Percentiles rank a stretch among this genome's conserved stretches.
Evolutionary conservation across 2,888 invertebrate genomes (phyloP).

Genomic region (Agrotis clavis): DNA sequence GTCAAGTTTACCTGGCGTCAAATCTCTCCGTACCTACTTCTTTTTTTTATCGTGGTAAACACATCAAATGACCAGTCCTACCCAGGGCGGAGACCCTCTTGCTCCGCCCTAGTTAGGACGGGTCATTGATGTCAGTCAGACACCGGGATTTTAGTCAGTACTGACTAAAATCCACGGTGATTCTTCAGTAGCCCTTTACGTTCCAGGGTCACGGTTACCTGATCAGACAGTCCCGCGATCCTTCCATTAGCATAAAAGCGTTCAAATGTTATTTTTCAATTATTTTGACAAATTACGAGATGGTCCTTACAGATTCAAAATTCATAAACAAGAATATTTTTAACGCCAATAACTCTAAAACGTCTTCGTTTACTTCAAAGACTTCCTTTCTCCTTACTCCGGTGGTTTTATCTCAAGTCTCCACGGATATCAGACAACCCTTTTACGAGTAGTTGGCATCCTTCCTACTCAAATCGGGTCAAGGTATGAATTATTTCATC

Average conservation of each 20-base stretch:
- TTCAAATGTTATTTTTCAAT: background rate
- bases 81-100: too few relatives aligned
- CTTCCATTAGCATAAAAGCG: background rate
- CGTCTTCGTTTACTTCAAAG: conserved; percentile 13
- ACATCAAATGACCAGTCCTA: too few relatives aligned
- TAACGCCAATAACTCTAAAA: background rate
- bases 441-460: conserved; percentile 36
- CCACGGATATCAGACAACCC: conserved; percentile 42
- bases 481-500: too few relatives aligned
- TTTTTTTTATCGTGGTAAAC: too few relatives aligned
- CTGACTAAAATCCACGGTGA: too few relatives aligned
- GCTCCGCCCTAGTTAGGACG: too few relatives aligned
- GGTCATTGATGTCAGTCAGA: too few relatives aligned
- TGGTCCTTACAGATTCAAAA: background rate
- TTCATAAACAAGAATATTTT: background rate
- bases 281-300: background rate
- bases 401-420: conserved; percentile 37
- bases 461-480: conserved; percentile 9
- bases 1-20: too few relatives aligned
- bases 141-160: too few relatives aligned
- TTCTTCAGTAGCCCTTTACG: too few relatives aligned
- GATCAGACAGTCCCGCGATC: background rate
- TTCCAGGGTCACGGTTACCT: too few relatives aligned
- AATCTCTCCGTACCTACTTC: too few relatives aligned
- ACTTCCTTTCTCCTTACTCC: conserved; percentile 1